phyloP scores from a whole-genome alignment of 2,888 invertebrate species.

The Lutraria lutraria region DNA sequence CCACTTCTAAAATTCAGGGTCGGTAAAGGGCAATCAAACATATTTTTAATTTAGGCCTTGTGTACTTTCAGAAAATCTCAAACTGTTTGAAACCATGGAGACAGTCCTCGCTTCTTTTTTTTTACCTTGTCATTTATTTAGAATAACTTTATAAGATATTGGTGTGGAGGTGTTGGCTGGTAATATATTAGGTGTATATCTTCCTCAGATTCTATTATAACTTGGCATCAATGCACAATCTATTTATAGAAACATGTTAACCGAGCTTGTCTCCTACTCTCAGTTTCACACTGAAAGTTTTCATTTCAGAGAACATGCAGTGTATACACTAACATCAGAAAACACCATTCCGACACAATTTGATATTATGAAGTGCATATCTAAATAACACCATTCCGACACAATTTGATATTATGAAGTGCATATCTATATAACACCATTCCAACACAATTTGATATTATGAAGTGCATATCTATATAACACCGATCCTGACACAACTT shows the following conservation, averaged over 20 bases:
- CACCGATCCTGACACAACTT: no score
- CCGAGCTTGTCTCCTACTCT: conserved; percentile 36
- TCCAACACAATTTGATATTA: no score
- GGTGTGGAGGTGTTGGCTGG: neutral
- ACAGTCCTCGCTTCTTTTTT: neutral
- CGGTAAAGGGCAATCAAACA: no score
- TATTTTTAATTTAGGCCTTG: no score
- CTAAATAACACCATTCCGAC: no score
- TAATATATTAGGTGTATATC: conserved; percentile 40
- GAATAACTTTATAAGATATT: neutral
- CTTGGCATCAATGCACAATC: conserved; percentile 39
- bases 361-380: no score
- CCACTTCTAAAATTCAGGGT: no score
- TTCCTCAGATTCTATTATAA: neutral
- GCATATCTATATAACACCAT: no score
- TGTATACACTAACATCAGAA: conserved; percentile 1
- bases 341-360: no score
- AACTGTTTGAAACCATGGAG: neutral
- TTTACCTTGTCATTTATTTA: neutral
- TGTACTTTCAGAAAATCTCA: neutral
- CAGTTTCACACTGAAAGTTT: neutral
- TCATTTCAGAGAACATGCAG: neutral
- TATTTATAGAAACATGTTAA: conserved; percentile 49
- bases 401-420: no score
- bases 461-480: no score